A percentile compares a stretch with the other conserved stretches of the same genome.
Conservation (phyloP, 2,797 vertebrate species). For the Rhyacichthys aspro region DNA sequence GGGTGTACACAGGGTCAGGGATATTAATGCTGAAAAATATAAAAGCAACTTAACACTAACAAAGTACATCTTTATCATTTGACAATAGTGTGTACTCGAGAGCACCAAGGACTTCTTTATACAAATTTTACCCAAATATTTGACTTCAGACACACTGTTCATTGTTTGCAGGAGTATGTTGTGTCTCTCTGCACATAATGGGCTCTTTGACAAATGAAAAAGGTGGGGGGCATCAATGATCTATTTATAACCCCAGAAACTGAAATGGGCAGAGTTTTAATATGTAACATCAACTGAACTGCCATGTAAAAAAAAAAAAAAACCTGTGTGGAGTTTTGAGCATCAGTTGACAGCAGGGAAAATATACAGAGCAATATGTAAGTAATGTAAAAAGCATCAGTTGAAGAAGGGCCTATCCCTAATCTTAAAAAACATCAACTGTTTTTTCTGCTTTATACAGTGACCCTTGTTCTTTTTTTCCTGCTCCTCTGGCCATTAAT, state of each 20-base stretch:
- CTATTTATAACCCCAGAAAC: slow-evolving; percentile 48
- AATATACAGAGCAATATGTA: too few relatives aligned
- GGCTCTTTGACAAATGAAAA: slow-evolving; percentile 58
- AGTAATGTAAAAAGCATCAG: too few relatives aligned
- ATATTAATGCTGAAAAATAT: slow-evolving; percentile 26
- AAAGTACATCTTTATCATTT: background rate
- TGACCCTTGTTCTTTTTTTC: too few relatives aligned
- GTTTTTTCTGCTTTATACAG: too few relatives aligned
- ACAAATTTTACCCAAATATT: background rate
- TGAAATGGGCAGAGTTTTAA: background rate
- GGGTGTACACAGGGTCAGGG: background rate
- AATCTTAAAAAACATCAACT: too few relatives aligned
- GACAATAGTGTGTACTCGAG: background rate
- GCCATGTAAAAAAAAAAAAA: too few relatives aligned
- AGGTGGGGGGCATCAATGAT: slow-evolving; percentile 42
- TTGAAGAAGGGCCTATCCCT: too few relatives aligned
- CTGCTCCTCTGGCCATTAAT: too few relatives aligned
- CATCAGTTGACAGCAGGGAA: too few relatives aligned
- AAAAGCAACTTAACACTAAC: background rate
- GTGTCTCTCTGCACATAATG: slow-evolving; percentile 55
- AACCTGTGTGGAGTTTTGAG: too few relatives aligned
- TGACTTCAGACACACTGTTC: background rate
- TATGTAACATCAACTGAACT: background rate
- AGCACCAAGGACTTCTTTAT: background rate
- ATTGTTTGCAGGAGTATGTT: slow-evolving; percentile 24